Base-by-base conservation (phyloP, 2,113 vertebrate species). In the Psilopogon haemacephalus region DNA sequence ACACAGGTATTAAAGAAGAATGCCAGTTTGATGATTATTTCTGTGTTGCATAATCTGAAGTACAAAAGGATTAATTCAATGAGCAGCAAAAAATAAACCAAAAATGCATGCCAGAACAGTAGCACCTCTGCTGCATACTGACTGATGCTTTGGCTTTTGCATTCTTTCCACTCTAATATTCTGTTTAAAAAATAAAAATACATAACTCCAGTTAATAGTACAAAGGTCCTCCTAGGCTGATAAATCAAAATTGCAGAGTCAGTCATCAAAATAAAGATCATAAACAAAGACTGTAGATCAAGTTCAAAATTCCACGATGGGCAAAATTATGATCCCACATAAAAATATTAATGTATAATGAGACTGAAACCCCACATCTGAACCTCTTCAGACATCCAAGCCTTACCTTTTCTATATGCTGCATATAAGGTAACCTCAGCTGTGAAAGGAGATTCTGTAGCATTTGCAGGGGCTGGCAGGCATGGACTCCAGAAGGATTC, bases 1-100 rank as follows among this genome's bases (percentile, higher is more conserved):
- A 75, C 26, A 70, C 14, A 65, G 24, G 16, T 92, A 84, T 92
- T 84, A 84, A 44, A 93, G 81, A 88, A 84, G 46, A 92, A 76
- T 89, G 38, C 58, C 59, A 38, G 5, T 62, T 90, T 86, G 70
- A 12, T 67, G 23, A 18, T 71, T 73, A 81, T 73, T 93, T 90
- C 75, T 56, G 10, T 37, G 12, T 63, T 88, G 56, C 17, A 18
- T 86, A 91, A 92, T 81, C 58, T 81, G 42, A 88, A 72, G 54
- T 60, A 16, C 54, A 84, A 93, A 81, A 86, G 38, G 75, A 75
- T 77, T 9, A 92, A 89, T 81, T 62, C 26, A 84, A 33, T 11
- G 18, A 85, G 77, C 15, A 91, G 18, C 27, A 42, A 86, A 78
- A 93, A 93, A 30, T n/a, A 73, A 94, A 80, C 11, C 59, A 78